Evolutionary conservation across 2,888 invertebrate genomes (phyloP).

Genomic region (Melieria omissa): DNA sequence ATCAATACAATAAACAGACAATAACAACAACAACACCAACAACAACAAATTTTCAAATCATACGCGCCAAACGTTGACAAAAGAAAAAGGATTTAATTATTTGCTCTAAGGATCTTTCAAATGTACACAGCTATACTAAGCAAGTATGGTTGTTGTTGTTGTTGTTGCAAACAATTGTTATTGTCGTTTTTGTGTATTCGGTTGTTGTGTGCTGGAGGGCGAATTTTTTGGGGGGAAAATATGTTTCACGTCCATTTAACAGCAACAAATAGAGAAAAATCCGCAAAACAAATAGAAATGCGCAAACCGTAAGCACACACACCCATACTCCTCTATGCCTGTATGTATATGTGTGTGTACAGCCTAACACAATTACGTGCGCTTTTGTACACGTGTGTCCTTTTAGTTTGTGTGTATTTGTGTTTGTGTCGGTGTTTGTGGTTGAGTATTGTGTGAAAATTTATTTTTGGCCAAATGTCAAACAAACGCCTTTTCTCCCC

Average conservation of each 20-base stretch:
- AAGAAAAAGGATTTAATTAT: constrained; percentile 64
- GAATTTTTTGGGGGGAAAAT: constrained; percentile 12
- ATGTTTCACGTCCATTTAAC: constrained; percentile 28
- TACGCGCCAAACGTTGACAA: no score
- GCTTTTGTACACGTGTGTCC: background rate
- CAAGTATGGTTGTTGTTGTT: no score
- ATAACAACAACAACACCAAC: background rate
- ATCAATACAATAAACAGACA: constrained; percentile 34
- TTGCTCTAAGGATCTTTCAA: constrained; percentile 56
- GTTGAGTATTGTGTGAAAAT: constrained; percentile 24
- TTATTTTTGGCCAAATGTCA: constrained; percentile 15
- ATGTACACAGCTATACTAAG: constrained; percentile 26
- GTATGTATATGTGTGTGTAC: background rate
- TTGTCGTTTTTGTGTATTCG: background rate
- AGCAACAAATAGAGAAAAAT: constrained; percentile 23
- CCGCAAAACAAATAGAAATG: constrained; percentile 29
- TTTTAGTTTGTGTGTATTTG: background rate
- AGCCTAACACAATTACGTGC: background rate
- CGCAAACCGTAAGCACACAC: constrained; percentile 1
- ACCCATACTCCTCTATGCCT: background rate
- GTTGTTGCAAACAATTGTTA: constrained; percentile 6
- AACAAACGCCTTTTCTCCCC: constrained; percentile 3
- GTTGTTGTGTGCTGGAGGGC: constrained; percentile 1
- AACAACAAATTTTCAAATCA: constrained; percentile 10
- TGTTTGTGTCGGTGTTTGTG: background rate